phyloP scores from a whole-genome alignment of 2,888 invertebrate genomes.

The Chalcosyrphus nemorum region DNA sequence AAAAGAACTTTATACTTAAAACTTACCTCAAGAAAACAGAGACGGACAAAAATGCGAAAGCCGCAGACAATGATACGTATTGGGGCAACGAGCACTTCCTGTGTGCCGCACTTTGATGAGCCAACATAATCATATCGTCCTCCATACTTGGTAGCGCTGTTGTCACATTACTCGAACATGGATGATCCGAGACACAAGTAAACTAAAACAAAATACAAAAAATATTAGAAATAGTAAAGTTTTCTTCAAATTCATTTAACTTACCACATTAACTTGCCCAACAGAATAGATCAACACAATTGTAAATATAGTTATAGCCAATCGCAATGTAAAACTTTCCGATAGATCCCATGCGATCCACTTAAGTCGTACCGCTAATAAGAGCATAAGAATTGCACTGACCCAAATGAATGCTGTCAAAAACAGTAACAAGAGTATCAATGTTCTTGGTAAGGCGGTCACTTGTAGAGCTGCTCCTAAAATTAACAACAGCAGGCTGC shows the following conservation, averaged over 20 bases:
- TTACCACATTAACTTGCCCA: conserved; percentile 96
- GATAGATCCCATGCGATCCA: conserved; percentile 94
- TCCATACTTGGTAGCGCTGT: conserved; percentile 74
- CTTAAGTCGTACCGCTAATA: conserved; percentile 91
- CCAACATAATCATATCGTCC: conserved; percentile 75
- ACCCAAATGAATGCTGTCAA: conserved; percentile 96
- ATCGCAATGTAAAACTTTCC: conserved; percentile 90
- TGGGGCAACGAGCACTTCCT: conserved; percentile 92
- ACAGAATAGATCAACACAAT: conserved; percentile 93
- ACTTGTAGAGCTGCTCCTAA: conserved; percentile 89
- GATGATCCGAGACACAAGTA: conserved; percentile 84
- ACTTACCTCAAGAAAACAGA: conserved; percentile 88
- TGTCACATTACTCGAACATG: conserved; percentile 79
- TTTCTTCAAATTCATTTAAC: conserved; percentile 79
- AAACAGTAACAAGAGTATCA: conserved; percentile 91
- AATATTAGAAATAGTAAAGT: background rate
- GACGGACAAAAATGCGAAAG: conserved; percentile 92
- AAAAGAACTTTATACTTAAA: too few relatives aligned
- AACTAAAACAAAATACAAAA: conserved; percentile 83
- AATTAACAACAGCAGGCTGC: conserved; percentile 89
- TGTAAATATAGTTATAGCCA: conserved; percentile 94
- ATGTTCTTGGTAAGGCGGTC: conserved; percentile 91
- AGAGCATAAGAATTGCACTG: conserved; percentile 91
- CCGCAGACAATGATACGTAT: conserved; percentile 92
- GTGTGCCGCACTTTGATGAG: conserved; percentile 84